Percentiles rank a stretch among this genome's conserved stretches.
Evolutionary conservation across 35 echinoderm and acorn worm genomes (phyloP).

Genomic region (Strongylocentrotus purpuratus): DNA sequence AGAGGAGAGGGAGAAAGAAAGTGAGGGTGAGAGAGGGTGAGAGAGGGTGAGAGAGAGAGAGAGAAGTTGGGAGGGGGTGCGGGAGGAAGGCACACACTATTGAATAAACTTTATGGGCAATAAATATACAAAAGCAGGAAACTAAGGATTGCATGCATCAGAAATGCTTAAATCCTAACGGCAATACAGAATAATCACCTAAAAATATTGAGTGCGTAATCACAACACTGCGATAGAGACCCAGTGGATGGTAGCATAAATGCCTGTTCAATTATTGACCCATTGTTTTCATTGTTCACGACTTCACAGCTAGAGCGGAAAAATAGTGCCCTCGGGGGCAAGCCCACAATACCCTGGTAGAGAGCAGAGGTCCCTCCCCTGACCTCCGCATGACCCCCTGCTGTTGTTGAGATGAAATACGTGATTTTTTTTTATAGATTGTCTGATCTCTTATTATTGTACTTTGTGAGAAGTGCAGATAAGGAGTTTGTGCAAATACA

Average conservation of each 20-base stretch:
- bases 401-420: neutral
- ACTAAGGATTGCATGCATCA: neutral
- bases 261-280: conserved; percentile 35
- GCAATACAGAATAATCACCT: conserved; percentile 5
- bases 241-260: conserved; percentile 4
- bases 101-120: neutral
- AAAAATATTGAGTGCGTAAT: conserved; percentile 32
- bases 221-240: neutral
- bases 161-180: neutral
- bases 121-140: neutral
- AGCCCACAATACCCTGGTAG: neutral
- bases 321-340: conserved; percentile 33
- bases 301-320: conserved; percentile 19
- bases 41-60: neutral
- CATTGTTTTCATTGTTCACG: conserved; percentile 37
- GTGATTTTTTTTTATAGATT: neutral
- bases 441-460: neutral
- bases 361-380: neutral
- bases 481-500: neutral
- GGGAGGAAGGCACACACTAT: neutral
- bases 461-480: no score
- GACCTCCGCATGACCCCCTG: neutral
- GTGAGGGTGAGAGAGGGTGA: neutral
- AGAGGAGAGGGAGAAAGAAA: neutral
- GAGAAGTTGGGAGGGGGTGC: neutral